These are phyloP conservation scores for Chitala chitala DNA, from an alignment of 2,113 vertebrate species.

Conservation along the genomic window DNA sequence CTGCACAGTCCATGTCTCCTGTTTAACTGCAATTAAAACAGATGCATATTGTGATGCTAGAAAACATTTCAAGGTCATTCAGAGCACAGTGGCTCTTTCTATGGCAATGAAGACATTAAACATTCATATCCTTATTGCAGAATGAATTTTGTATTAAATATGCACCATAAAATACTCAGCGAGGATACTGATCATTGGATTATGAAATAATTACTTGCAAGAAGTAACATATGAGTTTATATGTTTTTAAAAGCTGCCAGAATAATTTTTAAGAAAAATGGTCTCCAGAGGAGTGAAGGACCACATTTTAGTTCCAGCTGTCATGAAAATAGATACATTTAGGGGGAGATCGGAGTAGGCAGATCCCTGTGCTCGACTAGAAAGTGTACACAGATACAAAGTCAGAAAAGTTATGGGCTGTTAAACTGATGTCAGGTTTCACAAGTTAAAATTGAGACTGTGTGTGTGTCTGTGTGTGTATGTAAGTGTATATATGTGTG, in stretches of 20 bases:
- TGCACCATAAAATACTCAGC: constrained; percentile 45
- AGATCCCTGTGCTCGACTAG: constrained; percentile 23
- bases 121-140: constrained; percentile 53
- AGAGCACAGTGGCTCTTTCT: constrained; percentile 43
- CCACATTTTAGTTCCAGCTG: not conserved
- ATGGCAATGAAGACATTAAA: constrained; percentile 49
- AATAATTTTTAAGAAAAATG: constrained; percentile 6
- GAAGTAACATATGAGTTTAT: constrained; percentile 17
- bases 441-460: constrained; percentile 6
- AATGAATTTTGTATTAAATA: constrained; percentile 58
- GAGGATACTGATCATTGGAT: constrained; percentile 44
- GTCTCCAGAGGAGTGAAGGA: not conserved
- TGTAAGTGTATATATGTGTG: not conserved
- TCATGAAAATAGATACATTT: constrained; percentile 5
- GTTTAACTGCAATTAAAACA: constrained; percentile 43
- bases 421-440: constrained; percentile 14
- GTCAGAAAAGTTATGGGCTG: constrained; percentile 20
- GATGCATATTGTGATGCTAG: constrained; percentile 53
- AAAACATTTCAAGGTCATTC: constrained; percentile 67
- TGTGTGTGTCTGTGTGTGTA: not conserved
- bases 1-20: constrained; percentile 29
- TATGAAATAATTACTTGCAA: constrained; percentile 44
- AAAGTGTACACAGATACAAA: constrained; percentile 28
- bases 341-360: not conserved
- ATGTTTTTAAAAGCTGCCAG: not conserved